Evolutionary conservation across 2,888 invertebrate species (phyloP).

Genomic region (Ennomos quercinarius): DNA sequence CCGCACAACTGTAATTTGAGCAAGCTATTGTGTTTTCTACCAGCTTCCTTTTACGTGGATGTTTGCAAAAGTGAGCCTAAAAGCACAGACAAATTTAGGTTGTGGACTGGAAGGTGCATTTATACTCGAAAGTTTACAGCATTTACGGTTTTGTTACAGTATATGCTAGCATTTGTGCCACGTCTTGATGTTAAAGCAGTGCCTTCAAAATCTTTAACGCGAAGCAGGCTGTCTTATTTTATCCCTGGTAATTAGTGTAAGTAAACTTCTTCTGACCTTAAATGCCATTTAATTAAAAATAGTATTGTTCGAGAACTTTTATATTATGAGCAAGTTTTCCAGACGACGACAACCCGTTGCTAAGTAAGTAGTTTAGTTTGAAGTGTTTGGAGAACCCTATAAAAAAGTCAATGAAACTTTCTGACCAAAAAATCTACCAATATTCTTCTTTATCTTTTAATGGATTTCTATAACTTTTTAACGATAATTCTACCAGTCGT

Average conservation of each 20-base stretch:
- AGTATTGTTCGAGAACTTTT: neutral
- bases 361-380: neutral
- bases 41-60: slow-evolving; percentile 32
- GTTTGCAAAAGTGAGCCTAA: slow-evolving; percentile 37
- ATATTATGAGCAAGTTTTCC: neutral
- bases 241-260: too few relatives aligned
- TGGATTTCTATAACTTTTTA: too few relatives aligned
- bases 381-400: slow-evolving; percentile 4
- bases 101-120: neutral
- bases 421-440: slow-evolving; percentile 7
- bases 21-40: slow-evolving; percentile 43
- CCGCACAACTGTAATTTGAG: slow-evolving; percentile 53
- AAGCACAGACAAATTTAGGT: slow-evolving; percentile 33
- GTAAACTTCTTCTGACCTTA: too few relatives aligned
- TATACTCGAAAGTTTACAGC: neutral
- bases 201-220: too few relatives aligned
- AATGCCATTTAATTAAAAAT: neutral
- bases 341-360: too few relatives aligned
- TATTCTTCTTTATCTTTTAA: too few relatives aligned
- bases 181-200: too few relatives aligned
- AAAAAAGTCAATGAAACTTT: slow-evolving; percentile 4
- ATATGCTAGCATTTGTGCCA: too few relatives aligned
- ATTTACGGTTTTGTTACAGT: too few relatives aligned
- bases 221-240: too few relatives aligned
- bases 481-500: too few relatives aligned